These are phyloP conservation scores for Nerophis lumbriciformis DNA, from an alignment of 2,113 vertebrate species.

Conservation along the genomic window DNA sequence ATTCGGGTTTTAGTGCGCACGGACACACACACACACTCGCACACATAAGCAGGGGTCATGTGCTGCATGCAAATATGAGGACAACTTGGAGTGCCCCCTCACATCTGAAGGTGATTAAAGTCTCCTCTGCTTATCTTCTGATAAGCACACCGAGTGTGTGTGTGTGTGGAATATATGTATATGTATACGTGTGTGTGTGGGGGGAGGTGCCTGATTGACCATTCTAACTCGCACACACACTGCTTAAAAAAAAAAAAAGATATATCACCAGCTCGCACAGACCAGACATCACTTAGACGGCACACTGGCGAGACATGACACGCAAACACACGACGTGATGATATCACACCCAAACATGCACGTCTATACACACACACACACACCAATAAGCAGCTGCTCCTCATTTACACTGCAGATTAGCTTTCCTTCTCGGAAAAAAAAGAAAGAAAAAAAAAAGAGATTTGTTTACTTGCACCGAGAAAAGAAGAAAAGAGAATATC, in stretches of 20 bases:
- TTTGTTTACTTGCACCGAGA: slow-evolving; percentile 45
- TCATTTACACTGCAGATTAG: slow-evolving; percentile 62
- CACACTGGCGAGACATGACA: slow-evolving; percentile 59
- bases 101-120: slow-evolving; percentile 68
- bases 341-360: slow-evolving; percentile 59
- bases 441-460: slow-evolving; percentile 1
- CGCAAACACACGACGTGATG: slow-evolving; percentile 46
- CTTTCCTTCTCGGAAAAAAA: slow-evolving; percentile 28
- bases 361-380: slow-evolving; percentile 12
- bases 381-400: slow-evolving; percentile 53
- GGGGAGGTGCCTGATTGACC: slow-evolving; percentile 29
- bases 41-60: slow-evolving; percentile 39
- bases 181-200: slow-evolving; percentile 16
- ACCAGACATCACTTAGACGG: slow-evolving; percentile 59
- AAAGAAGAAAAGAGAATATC: slow-evolving; percentile 36
- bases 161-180: slow-evolving; percentile 7
- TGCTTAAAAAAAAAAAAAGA: slow-evolving; percentile 24
- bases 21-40: slow-evolving; percentile 16
- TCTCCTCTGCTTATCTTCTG: slow-evolving; percentile 70
- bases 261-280: slow-evolving; percentile 48
- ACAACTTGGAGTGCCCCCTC: slow-evolving; percentile 65
- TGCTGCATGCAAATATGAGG: slow-evolving; percentile 55
- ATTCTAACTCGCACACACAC: slow-evolving; percentile 23
- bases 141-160: slow-evolving; percentile 59
- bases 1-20: not conserved